These are phyloP conservation scores for Rutpela maculata DNA, from an alignment of 2,888 invertebrate species.

Conservation along the genomic window DNA sequence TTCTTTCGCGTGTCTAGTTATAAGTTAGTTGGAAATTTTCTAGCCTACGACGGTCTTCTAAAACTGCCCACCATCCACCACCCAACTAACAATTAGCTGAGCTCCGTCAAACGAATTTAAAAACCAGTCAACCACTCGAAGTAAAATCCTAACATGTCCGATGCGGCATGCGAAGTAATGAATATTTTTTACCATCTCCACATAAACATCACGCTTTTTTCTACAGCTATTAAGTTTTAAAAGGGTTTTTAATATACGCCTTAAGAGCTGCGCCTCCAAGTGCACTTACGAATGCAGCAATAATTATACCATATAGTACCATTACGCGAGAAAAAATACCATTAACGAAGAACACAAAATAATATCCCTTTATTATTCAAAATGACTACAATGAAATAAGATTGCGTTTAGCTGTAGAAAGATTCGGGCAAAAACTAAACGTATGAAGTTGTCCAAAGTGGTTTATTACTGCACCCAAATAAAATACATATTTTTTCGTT, in stretches of 20 bases:
- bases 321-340: conserved; percentile 22
- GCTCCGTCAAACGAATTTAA: not conserved
- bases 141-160: not conserved
- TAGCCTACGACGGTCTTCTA: no score
- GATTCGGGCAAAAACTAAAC: conserved; percentile 8
- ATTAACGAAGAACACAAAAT: conserved; percentile 2
- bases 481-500: not conserved
- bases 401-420: not conserved
- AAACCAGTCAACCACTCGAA: not conserved
- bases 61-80: no score
- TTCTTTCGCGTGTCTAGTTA: no score
- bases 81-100: not conserved
- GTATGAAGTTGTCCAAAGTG: conserved; percentile 5
- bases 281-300: conserved; percentile 25
- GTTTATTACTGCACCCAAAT: conserved; percentile 9
- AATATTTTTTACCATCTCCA: conserved; percentile 19
- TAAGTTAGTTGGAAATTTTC: no score
- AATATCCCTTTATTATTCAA: conserved; percentile 21
- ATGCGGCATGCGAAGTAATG: not conserved
- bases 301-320: conserved; percentile 37
- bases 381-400: conserved; percentile 25
- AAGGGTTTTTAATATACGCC: conserved; percentile 37
- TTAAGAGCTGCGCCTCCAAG: conserved; percentile 14
- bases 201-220: conserved; percentile 22
- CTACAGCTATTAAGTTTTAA: conserved; percentile 36